Evolutionary conservation across 2,888 invertebrate species (phyloP), one percentile per base, ranked within the genome.

Genomic region (Pimpla rufipes): DNA sequence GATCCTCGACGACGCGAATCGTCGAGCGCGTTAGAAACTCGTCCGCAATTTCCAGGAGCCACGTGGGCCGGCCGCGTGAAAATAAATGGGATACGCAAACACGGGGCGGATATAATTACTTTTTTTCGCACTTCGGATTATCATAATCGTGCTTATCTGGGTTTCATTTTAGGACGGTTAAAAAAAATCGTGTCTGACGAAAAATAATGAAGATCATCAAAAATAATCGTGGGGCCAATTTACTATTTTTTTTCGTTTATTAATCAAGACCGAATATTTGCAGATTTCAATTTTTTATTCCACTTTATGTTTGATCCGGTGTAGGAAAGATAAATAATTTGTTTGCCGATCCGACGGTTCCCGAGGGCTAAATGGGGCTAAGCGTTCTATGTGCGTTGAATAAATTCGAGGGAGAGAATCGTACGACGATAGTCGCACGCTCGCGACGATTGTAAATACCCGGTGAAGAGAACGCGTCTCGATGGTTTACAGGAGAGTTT

Each of bases 401-500:
- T 37, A 13, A 64, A 64, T 21, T 64, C 62, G 10, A 7, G 11
- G 5, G 10, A 18, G 10, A 18, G 40, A 64, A 50, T 45, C 42
- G 57, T 37, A 5, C 18, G 62, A 70, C 42, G 57, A 57, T 52
- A 76, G 79, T 76, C 75, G 66, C 68, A 79, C 62, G 79, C 62
- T 75, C 42, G 47, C 50, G 75, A 52, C 76, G 76, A 73, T 71
- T 80, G 71, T 77, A 67, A 80, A 83, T 59, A 62, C 45, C 5
- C 45, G 16, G 21, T 18, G 40, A 75, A 40, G 23, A 52, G 79
- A 59, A 75, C 62, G 21, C 76, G 75, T 76, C 18, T 64, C 78
- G 74, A 55, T 71, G 73, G 67, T 75, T 79, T 64, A 79, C 82
- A 79, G 79, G 75, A 70, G 57, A 71, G 57, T 78, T 83, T 75